phyloP scores from a whole-genome alignment of 2,797 vertebrate species.

The Antennarius maculatus region DNA sequence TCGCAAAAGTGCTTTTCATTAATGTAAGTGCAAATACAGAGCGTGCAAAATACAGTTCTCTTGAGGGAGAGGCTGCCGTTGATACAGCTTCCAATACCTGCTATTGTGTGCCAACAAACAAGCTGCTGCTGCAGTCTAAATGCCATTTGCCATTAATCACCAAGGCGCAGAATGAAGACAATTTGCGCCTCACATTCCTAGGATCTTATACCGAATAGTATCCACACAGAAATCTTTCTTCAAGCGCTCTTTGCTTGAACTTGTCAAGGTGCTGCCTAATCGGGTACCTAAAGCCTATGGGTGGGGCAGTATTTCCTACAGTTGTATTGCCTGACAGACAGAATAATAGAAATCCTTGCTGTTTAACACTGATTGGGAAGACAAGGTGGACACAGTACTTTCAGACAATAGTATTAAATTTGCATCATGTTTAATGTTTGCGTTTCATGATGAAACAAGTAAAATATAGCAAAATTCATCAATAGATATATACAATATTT shows the following conservation, averaged over 20 bases:
- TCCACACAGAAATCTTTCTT: conserved; percentile 65
- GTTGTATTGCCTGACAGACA: conserved; percentile 58
- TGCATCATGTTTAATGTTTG: conserved; percentile 3
- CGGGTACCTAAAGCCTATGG: conserved; percentile 52
- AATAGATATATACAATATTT: conserved; percentile 23
- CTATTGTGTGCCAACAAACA: conserved; percentile 33
- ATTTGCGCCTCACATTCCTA: conserved; percentile 71
- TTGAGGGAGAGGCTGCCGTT: conserved; percentile 8
- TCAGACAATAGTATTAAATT: conserved; percentile 7
- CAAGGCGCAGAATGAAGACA: conserved; percentile 60
- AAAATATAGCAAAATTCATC: conserved; percentile 42
- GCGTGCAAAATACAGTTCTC: conserved; percentile 11
- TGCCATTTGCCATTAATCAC: conserved; percentile 51
- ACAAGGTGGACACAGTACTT: conserved; percentile 6
- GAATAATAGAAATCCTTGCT: conserved; percentile 43
- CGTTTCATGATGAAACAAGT: conserved; percentile 42
- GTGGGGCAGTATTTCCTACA: conserved; percentile 62
- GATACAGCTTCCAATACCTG: conserved; percentile 10
- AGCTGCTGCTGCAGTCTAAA: conserved; percentile 49
- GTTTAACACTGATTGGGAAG: conserved; percentile 7
- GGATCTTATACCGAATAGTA: conserved; percentile 69
- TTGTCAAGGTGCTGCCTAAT: conserved; percentile 76
- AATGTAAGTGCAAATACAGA: background rate
- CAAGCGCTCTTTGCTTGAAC: conserved; percentile 68
- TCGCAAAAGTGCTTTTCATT: background rate